These are phyloP conservation scores for Deilephila elpenor DNA, from an alignment of 2,888 invertebrate species.

Conservation along the genomic window DNA sequence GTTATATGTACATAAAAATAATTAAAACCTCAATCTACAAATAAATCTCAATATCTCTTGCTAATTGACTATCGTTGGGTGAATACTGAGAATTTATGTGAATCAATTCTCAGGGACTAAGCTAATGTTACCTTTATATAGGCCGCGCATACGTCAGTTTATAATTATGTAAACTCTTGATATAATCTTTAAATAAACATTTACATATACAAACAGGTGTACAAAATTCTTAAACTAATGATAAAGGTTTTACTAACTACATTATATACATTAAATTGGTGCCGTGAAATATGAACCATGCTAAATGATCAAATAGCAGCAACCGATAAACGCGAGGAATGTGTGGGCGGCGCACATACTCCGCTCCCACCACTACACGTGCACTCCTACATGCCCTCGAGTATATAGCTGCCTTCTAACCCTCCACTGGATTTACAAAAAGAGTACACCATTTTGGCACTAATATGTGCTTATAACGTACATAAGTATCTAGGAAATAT, in stretches of 20 bases:
- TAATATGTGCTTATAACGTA: constrained; percentile 67
- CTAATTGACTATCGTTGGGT: constrained; percentile 85
- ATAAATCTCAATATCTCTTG: constrained; percentile 77
- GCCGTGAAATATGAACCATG: constrained; percentile 43
- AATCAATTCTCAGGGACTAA: constrained; percentile 71
- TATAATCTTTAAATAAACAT: constrained; percentile 79
- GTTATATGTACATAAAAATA: constrained; percentile 71
- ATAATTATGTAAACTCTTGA: constrained; percentile 56
- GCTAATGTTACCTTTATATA: constrained; percentile 65
- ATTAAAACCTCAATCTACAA: constrained; percentile 71
- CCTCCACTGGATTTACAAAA: constrained; percentile 45
- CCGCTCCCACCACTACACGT: background rate
- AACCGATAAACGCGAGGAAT: constrained; percentile 10
- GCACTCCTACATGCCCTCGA: too few relatives aligned
- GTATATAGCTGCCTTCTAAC: background rate
- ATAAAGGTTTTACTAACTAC: constrained; percentile 70
- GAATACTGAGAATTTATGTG: constrained; percentile 71
- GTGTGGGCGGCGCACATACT: background rate
- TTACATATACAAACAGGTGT: constrained; percentile 81
- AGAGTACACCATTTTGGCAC: constrained; percentile 70
- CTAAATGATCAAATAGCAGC: constrained; percentile 25
- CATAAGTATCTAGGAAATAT: constrained; percentile 55
- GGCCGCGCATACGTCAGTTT: constrained; percentile 64
- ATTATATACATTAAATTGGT: constrained; percentile 76
- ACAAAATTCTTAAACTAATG: constrained; percentile 74